Conservation (phyloP, 2,113 vertebrate species). For the Nibea albiflora region DNA sequence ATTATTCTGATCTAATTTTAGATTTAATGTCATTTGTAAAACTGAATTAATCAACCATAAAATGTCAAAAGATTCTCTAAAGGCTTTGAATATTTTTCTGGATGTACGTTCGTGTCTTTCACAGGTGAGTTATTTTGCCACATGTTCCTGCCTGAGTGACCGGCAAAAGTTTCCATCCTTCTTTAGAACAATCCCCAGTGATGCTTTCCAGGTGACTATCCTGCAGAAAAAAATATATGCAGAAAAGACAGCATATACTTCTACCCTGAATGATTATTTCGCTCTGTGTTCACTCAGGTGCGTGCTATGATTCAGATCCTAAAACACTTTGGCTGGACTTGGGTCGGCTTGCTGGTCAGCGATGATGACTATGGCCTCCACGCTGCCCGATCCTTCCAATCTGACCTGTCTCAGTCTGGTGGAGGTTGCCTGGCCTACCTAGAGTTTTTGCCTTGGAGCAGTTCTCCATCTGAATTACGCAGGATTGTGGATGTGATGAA, state of each 20-base stretch:
- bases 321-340: slow-evolving; percentile 64
- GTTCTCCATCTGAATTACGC: slow-evolving; percentile 51
- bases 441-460: slow-evolving; percentile 71
- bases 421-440: slow-evolving; percentile 71
- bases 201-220: slow-evolving; percentile 39
- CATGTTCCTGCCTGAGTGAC: slow-evolving; percentile 34
- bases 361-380: slow-evolving; percentile 65
- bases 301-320: slow-evolving; percentile 65
- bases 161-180: slow-evolving; percentile 41
- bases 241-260: not conserved
- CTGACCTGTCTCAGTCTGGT: slow-evolving; percentile 37
- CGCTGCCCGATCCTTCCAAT: slow-evolving; percentile 49
- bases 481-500: slow-evolving; percentile 73
- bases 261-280: not conserved
- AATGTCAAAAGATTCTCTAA: not conserved
- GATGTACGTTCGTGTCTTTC: no score
- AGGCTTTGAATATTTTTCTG: not conserved
- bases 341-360: slow-evolving; percentile 57
- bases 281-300: slow-evolving; percentile 35
- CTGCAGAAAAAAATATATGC: not conserved
- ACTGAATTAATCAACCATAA: not conserved
- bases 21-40: not conserved
- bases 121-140: slow-evolving; percentile 48
- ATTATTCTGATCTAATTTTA: not conserved
- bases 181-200: slow-evolving; percentile 50